Evolutionary conservation across 2,113 vertebrate species (phyloP), one percentile per base, ranked within the genome.

Genomic region (Dasyurus viverrinus): DNA sequence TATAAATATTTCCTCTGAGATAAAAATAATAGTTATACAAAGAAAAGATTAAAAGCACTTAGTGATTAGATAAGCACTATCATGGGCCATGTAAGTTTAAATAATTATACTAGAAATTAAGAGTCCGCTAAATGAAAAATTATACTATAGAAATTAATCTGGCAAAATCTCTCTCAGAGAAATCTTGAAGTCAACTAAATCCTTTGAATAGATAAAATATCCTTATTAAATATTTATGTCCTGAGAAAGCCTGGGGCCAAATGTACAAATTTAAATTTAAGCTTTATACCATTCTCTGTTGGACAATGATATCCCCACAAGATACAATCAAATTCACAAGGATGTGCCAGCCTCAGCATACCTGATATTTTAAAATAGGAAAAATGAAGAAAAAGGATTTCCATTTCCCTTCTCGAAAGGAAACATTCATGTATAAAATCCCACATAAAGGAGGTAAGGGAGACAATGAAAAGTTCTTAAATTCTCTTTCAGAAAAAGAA

Each of bases 211-310:
- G 68, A 84, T 42, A 84, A 90, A 90, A 4, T 90, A 52, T 26
- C 46, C 89, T 90, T 42, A 90, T 90, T 90, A 90, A 55, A 93
- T 89, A 93, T 90, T 1, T 46, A 52, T 60, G 93, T 52, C 30
- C n/a, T 26, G 7, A 26, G 92, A 84, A 30, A 93, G 23, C 16
- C 53, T 54, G 54, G 11, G 89, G 27, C 90, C 53, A 57, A 95
- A 94, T 46, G 93, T 92, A 89, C n/a, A 94, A 90, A 57, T 50
- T 47, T 89, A 60, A 94, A 53, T n/a, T 60, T 94, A 91, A 93
- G 25, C 42, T 96, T 92, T 96, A 50, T 47, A 91, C 55, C 92
- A 93, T 4, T 89, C 89, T 96, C 54, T 91, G 53, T 90, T 91
- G 53, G 52, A 76, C 36, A 91, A 94, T 48, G 53, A 50, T 27